Base-by-base conservation (phyloP, 2,797 vertebrate genomes). In the Cyprinella venusta region DNA sequence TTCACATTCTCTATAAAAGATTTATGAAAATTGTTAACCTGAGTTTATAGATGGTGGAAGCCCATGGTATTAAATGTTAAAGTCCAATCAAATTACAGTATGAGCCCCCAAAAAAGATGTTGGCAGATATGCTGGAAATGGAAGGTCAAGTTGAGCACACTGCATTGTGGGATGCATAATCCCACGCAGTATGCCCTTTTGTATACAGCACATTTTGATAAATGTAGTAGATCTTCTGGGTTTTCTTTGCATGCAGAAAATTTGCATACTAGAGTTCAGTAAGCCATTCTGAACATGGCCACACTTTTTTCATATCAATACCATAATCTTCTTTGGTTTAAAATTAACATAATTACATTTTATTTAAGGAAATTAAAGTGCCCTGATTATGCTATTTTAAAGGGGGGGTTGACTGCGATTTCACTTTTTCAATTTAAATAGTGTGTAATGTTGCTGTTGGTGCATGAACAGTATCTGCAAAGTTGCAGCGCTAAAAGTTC, bases 171-270 rank as follows among this genome's bases (percentile, higher is more conserved):
- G 75, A 61, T 63, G 38, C 38, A 63, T 33, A 16, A 59, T 59
- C 72, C 33, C 52, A 75, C 33, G 33, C 72, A 75, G 13, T 38
- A 24, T 59, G 52, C 12, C n/a, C 56, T 63, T 42, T 63, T 63
- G 38, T 76, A 45, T 42, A 63, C 54, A 30, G 76, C 26, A 78
- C 38, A 65, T 78, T 64, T 78, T 78, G 61, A 48, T 50, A 78
- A 78, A 78, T 78, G 75, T 63, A 42, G 75, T 42, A 12, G n/a
- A 15, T 63, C 56, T 42, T 76, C 8, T 45, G 56, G 75, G 38
- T 78, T 48, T 78, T 78, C 18, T 65, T 10, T 50, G 26, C 61
- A 48, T 50, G 61, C 61, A 65, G 10, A 36, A 61, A 78, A 78
- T 36, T 19, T 1, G 42, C 59, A 78, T 65, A 65, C 38, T 76